A percentile compares a stretch with the other conserved stretches of the same genome.
Evolutionary conservation across 1,140 invertebrate genomes (phyloP).

Genomic region (Pseudachorutes palmiensis): DNA sequence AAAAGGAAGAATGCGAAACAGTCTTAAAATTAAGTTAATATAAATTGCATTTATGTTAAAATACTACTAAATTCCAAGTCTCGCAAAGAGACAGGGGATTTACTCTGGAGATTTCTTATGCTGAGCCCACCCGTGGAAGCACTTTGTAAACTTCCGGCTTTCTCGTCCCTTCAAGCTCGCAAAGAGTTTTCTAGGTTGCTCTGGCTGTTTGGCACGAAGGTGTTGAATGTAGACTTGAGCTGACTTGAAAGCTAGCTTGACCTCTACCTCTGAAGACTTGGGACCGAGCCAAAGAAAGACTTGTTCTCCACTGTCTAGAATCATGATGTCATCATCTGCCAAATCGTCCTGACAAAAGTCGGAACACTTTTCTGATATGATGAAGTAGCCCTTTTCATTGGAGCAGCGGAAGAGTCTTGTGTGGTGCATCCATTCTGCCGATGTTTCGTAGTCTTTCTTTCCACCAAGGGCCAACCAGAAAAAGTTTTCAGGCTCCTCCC

Average conservation of each 20-base stretch:
- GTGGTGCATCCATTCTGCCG: slow-evolving; percentile 88
- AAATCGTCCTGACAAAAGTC: slow-evolving; percentile 99
- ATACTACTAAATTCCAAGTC: too few relatives aligned
- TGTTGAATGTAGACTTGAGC: slow-evolving; percentile 99
- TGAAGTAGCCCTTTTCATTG: slow-evolving; percentile 98
- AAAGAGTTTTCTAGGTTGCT: slow-evolving; percentile 81
- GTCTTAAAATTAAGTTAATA: too few relatives aligned
- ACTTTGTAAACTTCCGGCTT: slow-evolving; percentile 87
- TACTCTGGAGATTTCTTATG: slow-evolving; percentile 64
- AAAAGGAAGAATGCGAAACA: too few relatives aligned
- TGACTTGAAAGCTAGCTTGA: slow-evolving; percentile 96
- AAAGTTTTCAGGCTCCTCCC: slow-evolving; percentile 97
- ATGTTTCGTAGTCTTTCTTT: slow-evolving; percentile 80
- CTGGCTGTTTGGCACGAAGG: slow-evolving; percentile 88
- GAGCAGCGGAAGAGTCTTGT: slow-evolving; percentile 95
- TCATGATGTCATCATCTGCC: slow-evolving; percentile 99
- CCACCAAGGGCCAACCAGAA: slow-evolving; percentile 95
- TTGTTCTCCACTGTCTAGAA: slow-evolving; percentile 94
- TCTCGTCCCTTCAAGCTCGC: slow-evolving; percentile 97
- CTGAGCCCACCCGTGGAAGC: slow-evolving; percentile 94
- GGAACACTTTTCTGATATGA: slow-evolving; percentile 97
- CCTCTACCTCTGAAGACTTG: slow-evolving; percentile 94
- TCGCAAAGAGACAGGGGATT: too few relatives aligned
- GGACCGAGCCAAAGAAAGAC: slow-evolving; percentile 97
- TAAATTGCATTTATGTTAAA: too few relatives aligned